A percentile compares a stretch with the other conserved stretches of the same genome.
Evolutionary conservation across 2,797 vertebrate genomes (phyloP).

Genomic region (Semotilus atromaculatus): DNA sequence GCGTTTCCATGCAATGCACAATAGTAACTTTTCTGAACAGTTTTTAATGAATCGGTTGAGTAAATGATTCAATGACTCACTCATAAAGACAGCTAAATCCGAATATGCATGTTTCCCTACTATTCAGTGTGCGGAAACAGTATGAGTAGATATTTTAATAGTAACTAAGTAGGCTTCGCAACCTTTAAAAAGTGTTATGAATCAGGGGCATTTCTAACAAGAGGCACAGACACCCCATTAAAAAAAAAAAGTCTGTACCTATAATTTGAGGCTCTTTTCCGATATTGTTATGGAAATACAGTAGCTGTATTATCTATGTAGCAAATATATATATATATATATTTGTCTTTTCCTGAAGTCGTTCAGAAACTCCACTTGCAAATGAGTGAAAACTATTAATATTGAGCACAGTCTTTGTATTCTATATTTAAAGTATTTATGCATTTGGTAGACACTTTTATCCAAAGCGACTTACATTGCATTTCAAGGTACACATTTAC

Average conservation of each 20-base stretch:
- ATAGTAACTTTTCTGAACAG: neutral
- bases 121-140: neutral
- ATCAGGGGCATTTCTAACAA: neutral
- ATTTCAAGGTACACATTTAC: too few species aligned
- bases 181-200: neutral
- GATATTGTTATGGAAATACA: neutral
- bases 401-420: too few species aligned
- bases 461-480: too few species aligned
- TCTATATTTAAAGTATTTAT: too few species aligned
- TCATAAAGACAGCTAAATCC: neutral
- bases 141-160: neutral
- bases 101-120: neutral
- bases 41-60: neutral
- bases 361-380: too few species aligned
- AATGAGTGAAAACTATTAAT: too few species aligned
- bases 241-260: neutral
- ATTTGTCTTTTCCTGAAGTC: neutral
- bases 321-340: too few species aligned
- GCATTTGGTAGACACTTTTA: too few species aligned
- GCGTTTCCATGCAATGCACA: neutral
- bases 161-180: neutral
- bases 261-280: neutral
- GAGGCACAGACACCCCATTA: neutral
- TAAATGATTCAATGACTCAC: neutral
- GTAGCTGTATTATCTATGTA: too few species aligned